Base-by-base conservation (phyloP, 2,113 vertebrate species). In the Mola mola region DNA sequence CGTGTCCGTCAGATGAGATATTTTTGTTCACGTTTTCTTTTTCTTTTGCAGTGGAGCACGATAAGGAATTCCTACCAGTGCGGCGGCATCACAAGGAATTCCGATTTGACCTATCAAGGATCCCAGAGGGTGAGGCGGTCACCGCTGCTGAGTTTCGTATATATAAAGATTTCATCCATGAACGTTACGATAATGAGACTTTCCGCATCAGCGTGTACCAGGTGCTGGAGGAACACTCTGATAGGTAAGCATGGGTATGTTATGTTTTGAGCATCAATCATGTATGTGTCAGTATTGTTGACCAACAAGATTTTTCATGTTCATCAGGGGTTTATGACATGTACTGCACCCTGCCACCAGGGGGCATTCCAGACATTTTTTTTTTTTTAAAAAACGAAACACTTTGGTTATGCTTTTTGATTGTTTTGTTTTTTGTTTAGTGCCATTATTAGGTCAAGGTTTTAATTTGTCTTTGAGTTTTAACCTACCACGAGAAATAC, bases 61-160 rank as follows among this genome's bases (percentile, higher is more conserved):
- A 98, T 91, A 95, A 92, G 67, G 95, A 97, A 72, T 94, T 96
- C 75, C 92, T 95, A 62, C 92, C 96, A 5, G 94, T 96, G 17
- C 91, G 95, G 37, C 94, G 94, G 69, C 96, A 98, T 90, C 95
- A 95, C 61, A 83, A 93, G 31, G 96, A 98, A 87, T 98, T 97
- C 90, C 90, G 94, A 46, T 99, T 99, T 2, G 95, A 99, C 69
- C 91, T 98, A 3, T 96, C 96, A 10, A 93, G 93, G 68, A 98
- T 98, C 85, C 97, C 96, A 0, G 97, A 98, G 70, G 96, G 97
- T 0, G 97, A 98, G 68, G 94, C 94, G 0, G 95, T 98, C 66
- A 98, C 97, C 0, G 96, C 97, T 0, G 96, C 97, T 0, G 97
- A 99, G 58, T 98, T 99, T 83, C 93, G 96, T 16, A 98, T 99